Evolutionary conservation across 1,140 invertebrate genomes (phyloP), one percentile per base, ranked within the genome.

Genomic region (Procambarus clarkii): DNA sequence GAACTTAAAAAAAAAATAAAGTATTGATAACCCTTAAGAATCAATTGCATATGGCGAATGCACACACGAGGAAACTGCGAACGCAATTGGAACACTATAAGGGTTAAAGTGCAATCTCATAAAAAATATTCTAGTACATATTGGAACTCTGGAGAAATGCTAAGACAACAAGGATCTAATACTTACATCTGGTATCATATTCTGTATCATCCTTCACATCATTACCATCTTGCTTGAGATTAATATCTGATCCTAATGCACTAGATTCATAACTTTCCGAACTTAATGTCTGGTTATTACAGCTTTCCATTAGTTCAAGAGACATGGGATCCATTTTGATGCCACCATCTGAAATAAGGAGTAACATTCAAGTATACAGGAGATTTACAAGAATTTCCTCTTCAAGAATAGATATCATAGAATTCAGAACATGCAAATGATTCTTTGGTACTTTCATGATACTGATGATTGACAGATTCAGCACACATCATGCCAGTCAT

Each of bases 131-230:
- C 11, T 54, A 54, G 5, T 54, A 5, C 50, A 54, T 54, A 11
- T 11, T 54, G 50, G 2, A 54, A 54, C 11, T 8, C 50, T 54
- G 50, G 50, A 54, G 11, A 8, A 11, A 54, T 8, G 50, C 50
- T 54, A 11, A 8, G 50, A 54, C 11, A 11, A 11, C 5, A 54
- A 54, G 5, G 50, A 54, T 54, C 11, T 11, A 54, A 8, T 11
- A 54, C 77, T 79, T 7, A 81, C 79, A 81, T 54, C 48, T 58
- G 8, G 24, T 54, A 24, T 58, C 48, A 80, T 95, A 94, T 0
- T 94, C 94, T 3, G 95, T 94, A 58, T 95, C 93, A 91, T 94
- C 94, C 93, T 95, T 94, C 44, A 95, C 94, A 95, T 91, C 94
- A 94, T 81, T 94, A 95, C 80, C 13, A 15, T 88, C 91, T 79